These are phyloP conservation scores for Muscicapa striata DNA, from an alignment of 2,797 vertebrate species.

Conservation along the genomic window DNA sequence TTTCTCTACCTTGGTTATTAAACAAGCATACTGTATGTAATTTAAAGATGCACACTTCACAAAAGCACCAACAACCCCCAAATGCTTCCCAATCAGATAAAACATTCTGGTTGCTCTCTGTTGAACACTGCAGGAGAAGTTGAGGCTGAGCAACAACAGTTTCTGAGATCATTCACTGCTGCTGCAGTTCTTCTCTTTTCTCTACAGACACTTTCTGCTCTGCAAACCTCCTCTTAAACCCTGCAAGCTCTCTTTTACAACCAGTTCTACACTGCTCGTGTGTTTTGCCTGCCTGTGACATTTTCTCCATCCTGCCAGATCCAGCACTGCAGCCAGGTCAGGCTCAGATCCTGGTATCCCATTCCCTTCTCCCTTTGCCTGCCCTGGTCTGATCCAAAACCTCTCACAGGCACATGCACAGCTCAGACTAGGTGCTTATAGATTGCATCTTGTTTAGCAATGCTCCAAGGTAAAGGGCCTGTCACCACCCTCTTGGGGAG, in stretches of 20 bases:
- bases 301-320: neutral
- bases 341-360: neutral
- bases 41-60: neutral
- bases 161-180: neutral
- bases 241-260: neutral
- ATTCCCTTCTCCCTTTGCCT: neutral
- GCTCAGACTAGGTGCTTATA: neutral
- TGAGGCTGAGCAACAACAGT: neutral
- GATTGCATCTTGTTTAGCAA: neutral
- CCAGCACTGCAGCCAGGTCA: neutral
- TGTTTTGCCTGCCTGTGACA: neutral
- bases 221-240: neutral
- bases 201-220: neutral
- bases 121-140: neutral
- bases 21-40: neutral
- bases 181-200: neutral
- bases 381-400: neutral
- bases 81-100: neutral
- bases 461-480: neutral
- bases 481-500: constrained; percentile 27
- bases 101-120: neutral
- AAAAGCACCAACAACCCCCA: neutral
- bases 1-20: neutral
- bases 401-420: fast-evolving
- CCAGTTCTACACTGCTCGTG: neutral